Evolutionary conservation across 2,888 invertebrate genomes (phyloP).

Genomic region (Dryobotodes eremita): DNA sequence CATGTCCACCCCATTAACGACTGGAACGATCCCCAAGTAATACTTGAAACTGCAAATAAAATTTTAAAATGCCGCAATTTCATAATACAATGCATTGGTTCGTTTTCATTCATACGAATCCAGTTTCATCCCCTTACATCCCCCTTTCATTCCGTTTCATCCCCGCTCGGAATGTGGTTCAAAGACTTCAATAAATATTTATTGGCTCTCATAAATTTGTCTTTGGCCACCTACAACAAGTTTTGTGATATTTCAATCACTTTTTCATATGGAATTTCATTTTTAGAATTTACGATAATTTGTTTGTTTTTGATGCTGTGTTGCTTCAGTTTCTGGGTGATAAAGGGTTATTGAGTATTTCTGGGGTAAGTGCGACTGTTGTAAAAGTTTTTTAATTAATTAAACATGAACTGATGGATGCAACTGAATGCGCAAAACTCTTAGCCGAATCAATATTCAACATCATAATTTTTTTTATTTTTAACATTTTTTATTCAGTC

Average conservation of each 20-base stretch:
- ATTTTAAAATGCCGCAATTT: conserved; percentile 45
- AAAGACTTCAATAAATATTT: conserved; percentile 77
- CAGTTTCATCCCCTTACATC: conserved; percentile 52
- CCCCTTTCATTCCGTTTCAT: conserved; percentile 54
- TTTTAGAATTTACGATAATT: conserved; percentile 3
- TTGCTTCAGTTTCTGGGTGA: neutral
- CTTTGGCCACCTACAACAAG: conserved; percentile 44
- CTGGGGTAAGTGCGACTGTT: neutral
- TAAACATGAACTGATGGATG: neutral
- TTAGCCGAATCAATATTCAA: no score
- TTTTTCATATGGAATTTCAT: conserved; percentile 46
- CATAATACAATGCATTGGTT: conserved; percentile 68
- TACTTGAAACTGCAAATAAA: conserved; percentile 40
- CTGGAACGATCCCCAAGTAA: conserved; percentile 17
- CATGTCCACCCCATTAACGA: conserved; percentile 26
- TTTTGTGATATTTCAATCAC: conserved; percentile 66
- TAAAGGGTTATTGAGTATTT: neutral
- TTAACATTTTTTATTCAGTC: no score
- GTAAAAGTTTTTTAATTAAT: neutral
- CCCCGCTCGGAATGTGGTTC: conserved; percentile 60
- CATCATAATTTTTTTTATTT: no score
- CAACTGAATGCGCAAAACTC: neutral
- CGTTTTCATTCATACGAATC: conserved; percentile 62
- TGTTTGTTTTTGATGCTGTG: neutral
- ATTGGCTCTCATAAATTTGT: conserved; percentile 71